Evolutionary conservation across 1,140 invertebrate species (phyloP).

Genomic region (Bombus affinis): DNA sequence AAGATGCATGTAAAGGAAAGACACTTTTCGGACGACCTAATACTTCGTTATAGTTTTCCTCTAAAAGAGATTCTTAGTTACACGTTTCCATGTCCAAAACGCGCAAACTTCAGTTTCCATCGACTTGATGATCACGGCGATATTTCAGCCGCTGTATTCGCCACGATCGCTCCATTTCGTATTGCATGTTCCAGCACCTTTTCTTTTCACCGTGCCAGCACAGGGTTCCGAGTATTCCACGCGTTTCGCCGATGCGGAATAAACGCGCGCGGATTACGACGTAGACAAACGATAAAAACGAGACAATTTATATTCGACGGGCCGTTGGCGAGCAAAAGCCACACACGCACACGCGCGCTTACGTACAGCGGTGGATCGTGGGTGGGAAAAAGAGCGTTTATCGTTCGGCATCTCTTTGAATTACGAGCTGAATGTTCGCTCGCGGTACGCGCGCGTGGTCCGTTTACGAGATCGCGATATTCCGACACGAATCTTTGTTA

Average conservation of each 20-base stretch:
- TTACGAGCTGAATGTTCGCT: conserved; percentile 32
- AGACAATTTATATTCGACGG: conserved; percentile 29
- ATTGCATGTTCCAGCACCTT: neutral
- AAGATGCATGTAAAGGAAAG: no score
- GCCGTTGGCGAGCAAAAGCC: neutral
- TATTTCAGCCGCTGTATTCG: no score
- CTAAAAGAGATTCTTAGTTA: neutral
- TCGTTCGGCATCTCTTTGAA: conserved; percentile 57
- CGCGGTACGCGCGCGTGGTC: conserved; percentile 20
- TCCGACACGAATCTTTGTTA: conserved; percentile 4
- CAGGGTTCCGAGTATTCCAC: neutral
- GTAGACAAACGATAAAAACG: conserved; percentile 3
- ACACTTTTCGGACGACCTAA: no score
- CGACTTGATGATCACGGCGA: neutral
- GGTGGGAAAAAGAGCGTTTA: conserved; percentile 36
- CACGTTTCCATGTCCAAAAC: neutral
- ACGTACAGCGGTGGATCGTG: neutral
- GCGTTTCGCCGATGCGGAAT: neutral
- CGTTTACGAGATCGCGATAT: conserved; percentile 40
- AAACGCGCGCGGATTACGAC: neutral
- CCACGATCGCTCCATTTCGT: neutral
- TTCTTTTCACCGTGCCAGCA: no score
- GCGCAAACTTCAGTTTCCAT: neutral
- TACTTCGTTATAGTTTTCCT: no score
- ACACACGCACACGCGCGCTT: neutral